Base-by-base conservation (phyloP, 1,140 invertebrate genomes). In the Eurosta solidaginis region DNA sequence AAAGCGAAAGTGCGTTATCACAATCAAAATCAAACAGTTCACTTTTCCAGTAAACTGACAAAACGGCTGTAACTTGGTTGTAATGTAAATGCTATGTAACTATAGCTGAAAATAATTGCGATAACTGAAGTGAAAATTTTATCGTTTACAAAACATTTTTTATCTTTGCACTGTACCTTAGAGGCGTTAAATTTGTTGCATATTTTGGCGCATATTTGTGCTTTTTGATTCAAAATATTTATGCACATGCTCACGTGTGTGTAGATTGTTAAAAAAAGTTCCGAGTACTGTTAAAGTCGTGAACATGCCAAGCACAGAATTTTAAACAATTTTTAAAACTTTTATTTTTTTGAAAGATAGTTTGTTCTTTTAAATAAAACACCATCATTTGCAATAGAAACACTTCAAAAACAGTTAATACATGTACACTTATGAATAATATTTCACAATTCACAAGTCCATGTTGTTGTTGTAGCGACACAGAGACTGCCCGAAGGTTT, bases 1-100 rank as follows among this genome's bases (percentile, higher is more conserved):
- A 68, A 59, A 59, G 33, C 59, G 59, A 68, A 68, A 68, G 59
- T 68, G 59, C 59, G 59, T 68, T 68, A 68, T 68, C 59, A 68
- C 33, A 40, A 68, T 68, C 59, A 40, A 68, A 68, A 68, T 3
- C 59, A 68, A 68, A 17, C 29, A 68, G 33, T 59, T 59, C 9
- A 59, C 27, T 36, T 68, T 20, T 68, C 59, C 22, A 33, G n/a
- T 33, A 68, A 40, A 40, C 59, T 68, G 54, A 36, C 54, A 63
- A 63, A 63, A 9, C 40, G n/a, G 59, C 59, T 68, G n/a, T 40
- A 68, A 9, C 40, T 68, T 40, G n/a, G n/a, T 59, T 1, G 36
- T 40, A 27, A 17, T 40, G 54, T 20, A 10, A 9, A 20, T 40
- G 33, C 22, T 20, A 68, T 40, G n/a, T 68, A 68, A 36, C n/a